A percentile compares a stretch with the other conserved stretches of the same genome.
These are phyloP conservation scores for Hippocampus zosterae DNA, from an alignment of 2,113 vertebrate genomes.

Conservation along the genomic window DNA sequence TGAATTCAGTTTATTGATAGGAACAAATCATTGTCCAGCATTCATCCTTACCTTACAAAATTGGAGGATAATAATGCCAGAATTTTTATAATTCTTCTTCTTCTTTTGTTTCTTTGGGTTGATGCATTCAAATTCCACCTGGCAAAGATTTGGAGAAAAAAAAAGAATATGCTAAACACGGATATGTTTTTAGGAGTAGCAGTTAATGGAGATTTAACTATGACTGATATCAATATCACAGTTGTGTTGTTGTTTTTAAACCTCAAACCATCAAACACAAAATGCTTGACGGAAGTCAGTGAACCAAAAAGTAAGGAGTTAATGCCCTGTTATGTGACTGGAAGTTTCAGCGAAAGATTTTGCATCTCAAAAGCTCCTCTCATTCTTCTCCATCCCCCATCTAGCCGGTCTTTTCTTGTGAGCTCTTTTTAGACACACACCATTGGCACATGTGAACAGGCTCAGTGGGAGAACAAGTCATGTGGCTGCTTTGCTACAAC, in stretches of 20 bases:
- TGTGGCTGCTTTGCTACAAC: constrained; percentile 26
- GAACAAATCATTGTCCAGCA: neutral
- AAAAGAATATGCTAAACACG: neutral
- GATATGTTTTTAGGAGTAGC: neutral
- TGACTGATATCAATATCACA: neutral
- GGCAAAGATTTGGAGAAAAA: constrained; percentile 10
- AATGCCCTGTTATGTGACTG: constrained; percentile 46
- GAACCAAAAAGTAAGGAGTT: constrained; percentile 38
- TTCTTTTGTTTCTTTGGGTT: constrained; percentile 98
- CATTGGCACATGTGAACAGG: constrained; percentile 53
- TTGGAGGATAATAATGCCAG: constrained; percentile 87
- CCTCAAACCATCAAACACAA: neutral
- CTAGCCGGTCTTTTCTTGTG: constrained; percentile 15
- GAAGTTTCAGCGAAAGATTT: constrained; percentile 44
- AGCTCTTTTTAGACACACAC: constrained; percentile 31
- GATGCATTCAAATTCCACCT: constrained; percentile 96
- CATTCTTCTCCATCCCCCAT: constrained; percentile 29
- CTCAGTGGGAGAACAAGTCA: constrained; percentile 50
- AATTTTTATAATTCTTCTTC: constrained; percentile 96
- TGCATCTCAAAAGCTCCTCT: constrained; percentile 62
- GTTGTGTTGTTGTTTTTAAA: too few species aligned
- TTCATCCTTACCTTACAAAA: constrained; percentile 83
- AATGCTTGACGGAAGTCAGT: constrained; percentile 18
- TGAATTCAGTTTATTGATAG: neutral
- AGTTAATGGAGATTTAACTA: neutral